Evolutionary conservation across 2,113 vertebrate species (phyloP), one percentile per base, ranked within the genome.

Genomic region (Leuciscus idus): DNA sequence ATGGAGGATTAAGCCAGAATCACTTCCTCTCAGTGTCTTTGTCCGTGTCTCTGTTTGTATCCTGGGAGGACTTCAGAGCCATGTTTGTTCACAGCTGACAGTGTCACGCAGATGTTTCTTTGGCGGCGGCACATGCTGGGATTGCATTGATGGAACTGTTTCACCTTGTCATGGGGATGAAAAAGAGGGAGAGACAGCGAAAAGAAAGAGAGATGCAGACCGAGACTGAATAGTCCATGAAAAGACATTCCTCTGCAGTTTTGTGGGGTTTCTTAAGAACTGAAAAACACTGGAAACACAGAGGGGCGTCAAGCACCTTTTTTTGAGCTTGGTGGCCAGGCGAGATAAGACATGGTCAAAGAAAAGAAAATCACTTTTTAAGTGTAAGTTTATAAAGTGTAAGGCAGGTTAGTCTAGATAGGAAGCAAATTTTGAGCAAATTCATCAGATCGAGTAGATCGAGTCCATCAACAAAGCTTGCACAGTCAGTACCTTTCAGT

Each of bases 41-140:
- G 90, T 94, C 88, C 86, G 84, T 87, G 85, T 72, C 84, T 87
- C 85, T 79, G 90, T 90, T 86, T 88, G 55, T 86, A 90, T 76
- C 43, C 46, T 13, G 59, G 19, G 33, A 74, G 59, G 83, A 87
- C 87, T 83, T 87, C 88, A 72, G 33, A 86, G 84, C 19, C 62
- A 81, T 87, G 70, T 94, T 93, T 93, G 90, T 86, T 83, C 88
- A 72, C 79, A 78, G 23, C 84, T 84, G 85, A 87, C 86, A 86
- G 76, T 70, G 86, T 84, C 82, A 82, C 83, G 87, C 92, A 94
- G 93, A 93, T 94, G 93, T 93, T 93, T 86, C 89, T 87, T 86
- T 82, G 78, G 81, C 76, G 88, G 87, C 84, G 73, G 83, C 88
- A 88, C 87, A 90, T 79, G 79, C 78, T 12, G 85, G 87, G 84